Base-by-base conservation (phyloP, 37 sponge, comb jelly and placozoan genomes). In the Diacarnus erythraeanus region DNA sequence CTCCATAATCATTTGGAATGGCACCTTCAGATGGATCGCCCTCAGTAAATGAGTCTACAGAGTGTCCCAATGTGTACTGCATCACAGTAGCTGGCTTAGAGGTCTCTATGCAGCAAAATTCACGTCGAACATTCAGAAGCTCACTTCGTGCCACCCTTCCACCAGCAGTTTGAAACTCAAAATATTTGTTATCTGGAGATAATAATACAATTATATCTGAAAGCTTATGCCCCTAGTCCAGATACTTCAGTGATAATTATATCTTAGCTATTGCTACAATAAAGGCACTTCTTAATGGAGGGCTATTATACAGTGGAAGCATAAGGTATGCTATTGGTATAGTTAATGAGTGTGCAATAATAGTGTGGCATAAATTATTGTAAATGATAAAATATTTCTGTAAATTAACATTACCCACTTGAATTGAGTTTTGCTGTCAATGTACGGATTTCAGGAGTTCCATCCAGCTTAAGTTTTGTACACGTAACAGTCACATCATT, bases 81-180 rank as follows among this genome's bases (percentile, higher is more conserved):
- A 80, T 74, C 21, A 89, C 84, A 22, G 41, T 17, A 0, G 72
- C 71, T 42, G 89, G 89, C 9, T 31, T 34, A 57, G 59, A 66
- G 12, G 84, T 42, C 30, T 79, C 73, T 25, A 89, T 59, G 39
- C 64, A 89, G 71, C 89, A 89, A 39, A 71, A 89, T 18, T 80
- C 69, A 23, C 57, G 37, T 29, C 71, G 71, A 40, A 71, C 57
- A n/a, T n/a, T n/a, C n/a, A 30, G 22, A 51, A 69, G 61, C 71
- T 29, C 43, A 27, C 12, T n/a, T 25, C 1, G 3, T 9, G 42
- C 31, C 20, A 10, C 17, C 27, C 33, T 17, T 58, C 17, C 27
- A 4, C 40, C 63, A 31, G 42, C 64, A 25, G 77, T 77, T 23
- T 38, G 36, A 40, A 77, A 64, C 40, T 64, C 65, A 22, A 15